phyloP scores from a whole-genome alignment of 2,113 vertebrate species.

The Tychaedon coryphoeus region DNA sequence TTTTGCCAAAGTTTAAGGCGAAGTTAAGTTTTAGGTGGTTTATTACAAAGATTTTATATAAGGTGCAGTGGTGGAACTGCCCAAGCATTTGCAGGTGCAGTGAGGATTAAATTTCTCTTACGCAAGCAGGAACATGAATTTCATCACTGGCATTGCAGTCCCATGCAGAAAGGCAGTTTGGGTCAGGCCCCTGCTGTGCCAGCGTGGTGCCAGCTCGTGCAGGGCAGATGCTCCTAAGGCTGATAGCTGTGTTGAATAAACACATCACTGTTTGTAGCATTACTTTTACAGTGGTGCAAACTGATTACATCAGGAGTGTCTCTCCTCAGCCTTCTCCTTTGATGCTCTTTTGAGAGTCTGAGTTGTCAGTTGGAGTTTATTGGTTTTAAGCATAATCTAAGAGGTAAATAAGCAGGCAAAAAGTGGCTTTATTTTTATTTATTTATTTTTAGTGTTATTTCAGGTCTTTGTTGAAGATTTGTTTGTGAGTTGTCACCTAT shows the following conservation, averaged over 20 bases:
- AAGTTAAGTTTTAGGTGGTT: background rate
- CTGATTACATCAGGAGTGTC: background rate
- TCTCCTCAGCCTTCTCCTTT: background rate
- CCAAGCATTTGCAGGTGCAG: background rate
- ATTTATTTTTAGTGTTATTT: background rate
- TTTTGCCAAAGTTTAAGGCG: background rate
- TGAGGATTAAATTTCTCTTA: background rate
- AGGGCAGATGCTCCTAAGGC: background rate
- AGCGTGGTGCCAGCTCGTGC: background rate
- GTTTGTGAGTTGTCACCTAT: background rate
- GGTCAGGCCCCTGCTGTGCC: background rate
- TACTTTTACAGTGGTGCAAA: background rate
- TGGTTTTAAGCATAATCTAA: background rate
- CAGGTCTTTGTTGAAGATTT: background rate
- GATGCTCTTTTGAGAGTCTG: background rate
- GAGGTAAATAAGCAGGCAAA: background rate
- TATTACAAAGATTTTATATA: background rate
- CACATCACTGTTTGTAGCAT: background rate
- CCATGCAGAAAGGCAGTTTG: background rate
- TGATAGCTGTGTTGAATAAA: conserved; percentile 38
- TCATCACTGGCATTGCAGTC: background rate
- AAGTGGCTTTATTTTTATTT: background rate
- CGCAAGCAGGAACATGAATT: background rate
- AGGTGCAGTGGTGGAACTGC: background rate
- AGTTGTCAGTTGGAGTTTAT: background rate